Evolutionary conservation across 2,797 vertebrate species (phyloP).

Genomic region (Atherinosoma microstoma): DNA sequence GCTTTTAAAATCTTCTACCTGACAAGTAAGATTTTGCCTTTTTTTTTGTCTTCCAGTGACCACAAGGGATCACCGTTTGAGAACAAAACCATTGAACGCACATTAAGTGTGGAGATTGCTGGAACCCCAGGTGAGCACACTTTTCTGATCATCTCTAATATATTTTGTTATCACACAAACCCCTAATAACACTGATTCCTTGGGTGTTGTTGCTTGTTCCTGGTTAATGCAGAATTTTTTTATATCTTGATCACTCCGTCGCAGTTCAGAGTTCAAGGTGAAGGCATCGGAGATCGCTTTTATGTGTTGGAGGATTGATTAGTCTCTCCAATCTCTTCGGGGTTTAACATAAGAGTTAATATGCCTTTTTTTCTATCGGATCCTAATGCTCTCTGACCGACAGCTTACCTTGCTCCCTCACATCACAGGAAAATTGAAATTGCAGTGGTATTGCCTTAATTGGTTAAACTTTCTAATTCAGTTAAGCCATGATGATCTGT

Average conservation of each 20-base stretch:
- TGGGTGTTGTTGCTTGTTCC: conserved; percentile 7
- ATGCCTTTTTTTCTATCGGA: conserved; percentile 59
- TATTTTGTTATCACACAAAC: neutral
- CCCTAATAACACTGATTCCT: neutral
- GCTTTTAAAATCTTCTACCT: conserved; percentile 75
- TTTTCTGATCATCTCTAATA: neutral
- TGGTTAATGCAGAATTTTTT: conserved; percentile 44
- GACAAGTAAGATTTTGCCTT: conserved; percentile 39
- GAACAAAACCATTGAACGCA: conserved; percentile 99
- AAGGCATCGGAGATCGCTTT: conserved; percentile 66
- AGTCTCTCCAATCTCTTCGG: conserved; percentile 69
- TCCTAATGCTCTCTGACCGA: conserved; percentile 73
- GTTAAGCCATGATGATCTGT: neutral
- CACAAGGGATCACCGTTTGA: conserved; percentile 99
- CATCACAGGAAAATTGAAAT: conserved; percentile 71
- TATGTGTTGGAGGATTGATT: conserved; percentile 76
- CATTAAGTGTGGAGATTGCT: conserved; percentile 99
- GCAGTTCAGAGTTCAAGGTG: conserved; percentile 78
- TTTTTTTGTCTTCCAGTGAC: conserved; percentile 96
- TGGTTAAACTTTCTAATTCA: conserved; percentile 58
- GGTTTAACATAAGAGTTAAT: conserved; percentile 76
- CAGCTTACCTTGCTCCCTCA: conserved; percentile 65
- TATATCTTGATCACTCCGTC: conserved; percentile 54
- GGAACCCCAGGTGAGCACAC: conserved; percentile 96
- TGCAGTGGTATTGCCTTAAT: conserved; percentile 76